A percentile compares a stretch with the other conserved stretches of the same genome.
Conservation (phyloP, 35 echinoderm and acorn worm genomes). For the Stichopus chloronotus region DNA sequence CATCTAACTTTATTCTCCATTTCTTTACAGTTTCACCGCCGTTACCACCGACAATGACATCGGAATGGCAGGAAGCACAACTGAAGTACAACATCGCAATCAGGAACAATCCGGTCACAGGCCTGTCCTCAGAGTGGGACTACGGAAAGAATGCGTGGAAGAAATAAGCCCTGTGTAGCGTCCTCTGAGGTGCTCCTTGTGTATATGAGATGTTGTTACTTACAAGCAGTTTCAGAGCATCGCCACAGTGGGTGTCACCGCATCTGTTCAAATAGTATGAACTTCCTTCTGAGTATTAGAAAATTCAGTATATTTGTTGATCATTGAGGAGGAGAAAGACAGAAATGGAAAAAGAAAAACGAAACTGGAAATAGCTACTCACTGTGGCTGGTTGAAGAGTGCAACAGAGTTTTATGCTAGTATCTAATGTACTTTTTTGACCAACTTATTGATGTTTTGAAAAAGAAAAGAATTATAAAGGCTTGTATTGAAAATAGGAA, state of each 20-base stretch:
- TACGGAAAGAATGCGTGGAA: conserved; percentile 99
- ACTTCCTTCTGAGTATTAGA: not conserved
- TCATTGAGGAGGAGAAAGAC: not conserved
- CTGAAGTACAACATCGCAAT: conserved; percentile 89
- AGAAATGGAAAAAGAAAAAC: not conserved
- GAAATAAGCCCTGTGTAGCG: conserved; percentile 49
- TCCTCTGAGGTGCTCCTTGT: not conserved
- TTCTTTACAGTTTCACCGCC: conserved; percentile 75
- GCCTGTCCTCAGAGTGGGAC: conserved; percentile 88
- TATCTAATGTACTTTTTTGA: not conserved
- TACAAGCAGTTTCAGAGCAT: conserved; percentile 4
- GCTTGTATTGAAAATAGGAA: conserved; percentile 15
- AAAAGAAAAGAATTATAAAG: not conserved
- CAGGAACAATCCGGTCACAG: conserved; percentile 82
- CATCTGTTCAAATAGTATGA: too few species aligned
- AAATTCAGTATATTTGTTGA: not conserved
- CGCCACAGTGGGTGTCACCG: not conserved
- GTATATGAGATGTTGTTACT: not conserved
- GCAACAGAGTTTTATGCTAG: not conserved
- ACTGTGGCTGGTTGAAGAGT: not conserved
- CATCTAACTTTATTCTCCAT: too few species aligned
- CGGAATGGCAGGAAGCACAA: conserved; percentile 91
- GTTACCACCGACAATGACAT: conserved; percentile 62
- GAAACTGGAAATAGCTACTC: not conserved
- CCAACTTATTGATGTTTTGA: not conserved